phyloP scores from a whole-genome alignment of 2,888 invertebrate species.

The Hirtodrosophila trivittata region DNA sequence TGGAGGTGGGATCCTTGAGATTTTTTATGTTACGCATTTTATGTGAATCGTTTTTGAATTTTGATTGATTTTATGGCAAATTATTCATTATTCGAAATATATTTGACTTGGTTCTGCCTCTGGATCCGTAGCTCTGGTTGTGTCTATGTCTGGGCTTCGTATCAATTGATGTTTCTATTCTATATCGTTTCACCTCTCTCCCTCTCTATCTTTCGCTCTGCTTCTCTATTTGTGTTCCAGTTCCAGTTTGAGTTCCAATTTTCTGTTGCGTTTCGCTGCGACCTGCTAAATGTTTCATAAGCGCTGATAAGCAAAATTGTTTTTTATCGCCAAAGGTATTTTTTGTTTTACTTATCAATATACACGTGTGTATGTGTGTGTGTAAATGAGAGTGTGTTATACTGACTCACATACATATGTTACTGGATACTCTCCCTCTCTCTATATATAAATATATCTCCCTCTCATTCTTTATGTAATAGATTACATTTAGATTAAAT shows the following conservation, averaged over 20 bases:
- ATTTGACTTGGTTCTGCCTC: constrained; percentile 6
- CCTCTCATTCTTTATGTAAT: neutral
- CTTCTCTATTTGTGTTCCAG: neutral
- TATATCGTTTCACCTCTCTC: constrained; percentile 17
- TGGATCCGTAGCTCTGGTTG: neutral
- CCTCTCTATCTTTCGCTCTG: constrained; percentile 2
- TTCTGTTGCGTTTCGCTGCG: constrained; percentile 27
- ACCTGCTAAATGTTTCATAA: constrained; percentile 36
- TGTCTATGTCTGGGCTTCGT: neutral
- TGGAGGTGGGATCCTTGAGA: constrained; percentile 65
- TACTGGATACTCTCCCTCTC: neutral
- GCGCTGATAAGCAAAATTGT: constrained; percentile 40
- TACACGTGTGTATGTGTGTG: constrained; percentile 1
- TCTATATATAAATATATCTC: no score
- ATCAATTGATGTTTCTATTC: constrained; percentile 24
- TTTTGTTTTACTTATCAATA: constrained; percentile 2
- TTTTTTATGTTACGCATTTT: constrained; percentile 68
- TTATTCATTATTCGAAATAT: constrained; percentile 23
- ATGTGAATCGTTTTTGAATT: neutral
- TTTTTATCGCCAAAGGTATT: constrained; percentile 53
- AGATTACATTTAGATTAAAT: neutral
- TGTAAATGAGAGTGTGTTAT: neutral
- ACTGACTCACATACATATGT: constrained; percentile 6
- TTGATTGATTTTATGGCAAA: constrained; percentile 12
- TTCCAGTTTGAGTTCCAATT: constrained; percentile 24